phyloP scores from a whole-genome alignment of 2,113 vertebrate species.

The Hylia prasina region DNA sequence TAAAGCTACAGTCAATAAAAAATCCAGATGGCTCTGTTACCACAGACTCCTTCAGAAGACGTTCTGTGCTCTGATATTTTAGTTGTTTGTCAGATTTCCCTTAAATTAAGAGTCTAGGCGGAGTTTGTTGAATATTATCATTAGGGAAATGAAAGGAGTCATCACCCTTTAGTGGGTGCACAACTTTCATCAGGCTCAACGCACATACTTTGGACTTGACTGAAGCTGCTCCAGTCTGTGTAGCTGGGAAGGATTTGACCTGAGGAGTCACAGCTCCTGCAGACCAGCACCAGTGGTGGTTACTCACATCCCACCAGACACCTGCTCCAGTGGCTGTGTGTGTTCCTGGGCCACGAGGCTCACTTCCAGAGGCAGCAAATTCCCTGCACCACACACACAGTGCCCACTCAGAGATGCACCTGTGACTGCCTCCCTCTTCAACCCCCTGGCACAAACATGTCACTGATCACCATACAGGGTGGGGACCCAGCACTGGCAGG shows the following conservation, averaged over 20 bases:
- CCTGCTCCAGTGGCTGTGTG: background rate
- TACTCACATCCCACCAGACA: background rate
- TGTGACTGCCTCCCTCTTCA: background rate
- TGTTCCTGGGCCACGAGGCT: background rate
- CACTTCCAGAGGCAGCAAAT: background rate
- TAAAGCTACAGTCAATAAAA: background rate
- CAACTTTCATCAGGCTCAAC: background rate
- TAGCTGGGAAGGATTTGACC: background rate
- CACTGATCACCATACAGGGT: background rate
- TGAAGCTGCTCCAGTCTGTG: background rate
- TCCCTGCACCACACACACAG: fast-evolving
- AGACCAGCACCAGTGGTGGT: background rate
- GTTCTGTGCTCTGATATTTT: background rate
- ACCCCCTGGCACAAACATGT: background rate
- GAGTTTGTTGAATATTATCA: background rate
- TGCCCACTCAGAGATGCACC: background rate
- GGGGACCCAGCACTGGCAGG: background rate
- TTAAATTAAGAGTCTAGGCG: background rate
- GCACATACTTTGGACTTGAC: background rate
- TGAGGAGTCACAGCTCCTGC: fast-evolving
- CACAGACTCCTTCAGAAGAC: background rate
- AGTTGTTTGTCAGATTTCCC: background rate
- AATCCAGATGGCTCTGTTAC: background rate
- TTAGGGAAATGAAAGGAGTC: background rate
- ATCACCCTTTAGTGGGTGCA: background rate